Conservation (phyloP, 2,797 vertebrate genomes). For the Artibeus lituratus region DNA sequence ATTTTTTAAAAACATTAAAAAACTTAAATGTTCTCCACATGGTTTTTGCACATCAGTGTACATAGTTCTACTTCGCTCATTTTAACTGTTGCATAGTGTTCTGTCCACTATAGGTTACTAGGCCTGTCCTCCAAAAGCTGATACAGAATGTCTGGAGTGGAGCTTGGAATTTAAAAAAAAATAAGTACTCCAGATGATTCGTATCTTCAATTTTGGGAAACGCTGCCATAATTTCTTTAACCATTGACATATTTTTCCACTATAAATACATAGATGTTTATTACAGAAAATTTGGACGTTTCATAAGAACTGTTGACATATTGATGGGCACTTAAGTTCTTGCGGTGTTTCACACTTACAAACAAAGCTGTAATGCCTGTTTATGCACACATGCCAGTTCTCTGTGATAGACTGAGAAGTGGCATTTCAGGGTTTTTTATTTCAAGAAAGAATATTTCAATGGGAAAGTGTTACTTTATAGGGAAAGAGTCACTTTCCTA, state of each 20-base stretch:
- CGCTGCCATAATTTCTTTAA: background rate
- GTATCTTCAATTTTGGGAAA: background rate
- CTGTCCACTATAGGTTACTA: background rate
- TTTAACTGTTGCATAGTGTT: background rate
- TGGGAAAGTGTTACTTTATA: conserved; percentile 1
- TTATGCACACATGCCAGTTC: background rate
- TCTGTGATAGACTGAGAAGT: background rate
- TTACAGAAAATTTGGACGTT: background rate
- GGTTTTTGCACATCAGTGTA: background rate
- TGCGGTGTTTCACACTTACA: background rate
- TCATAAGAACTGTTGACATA: background rate
- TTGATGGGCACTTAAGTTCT: background rate
- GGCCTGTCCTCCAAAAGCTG: background rate
- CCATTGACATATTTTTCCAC: background rate
- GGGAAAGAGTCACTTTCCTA: background rate
- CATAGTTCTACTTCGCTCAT: background rate
- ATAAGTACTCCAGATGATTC: background rate
- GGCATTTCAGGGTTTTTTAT: background rate
- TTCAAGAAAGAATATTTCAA: conserved; percentile 31
- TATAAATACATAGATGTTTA: background rate
- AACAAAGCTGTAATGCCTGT: background rate
- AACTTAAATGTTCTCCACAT: background rate
- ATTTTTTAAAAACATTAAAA: background rate
- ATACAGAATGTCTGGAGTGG: background rate
- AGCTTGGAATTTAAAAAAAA: background rate